Conservation (phyloP, 2,797 vertebrate species). For the Pipistrellus nathusii region DNA sequence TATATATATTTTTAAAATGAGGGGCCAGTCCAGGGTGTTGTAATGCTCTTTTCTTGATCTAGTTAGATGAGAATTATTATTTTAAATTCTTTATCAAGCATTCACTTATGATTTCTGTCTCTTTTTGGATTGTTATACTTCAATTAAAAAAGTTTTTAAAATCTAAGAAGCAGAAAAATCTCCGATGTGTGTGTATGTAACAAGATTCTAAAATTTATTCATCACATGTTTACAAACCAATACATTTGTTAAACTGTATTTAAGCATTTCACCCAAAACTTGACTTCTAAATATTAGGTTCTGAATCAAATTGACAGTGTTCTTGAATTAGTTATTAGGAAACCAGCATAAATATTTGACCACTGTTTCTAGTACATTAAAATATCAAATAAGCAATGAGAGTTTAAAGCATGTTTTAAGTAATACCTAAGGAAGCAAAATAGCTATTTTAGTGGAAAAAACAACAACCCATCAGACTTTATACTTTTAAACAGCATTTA, state of each 20-base stretch:
- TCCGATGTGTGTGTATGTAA: background rate
- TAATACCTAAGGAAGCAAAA: background rate
- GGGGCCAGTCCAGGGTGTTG: background rate
- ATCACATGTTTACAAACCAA: constrained; percentile 5
- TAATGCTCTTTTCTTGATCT: background rate
- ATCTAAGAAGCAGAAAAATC: background rate
- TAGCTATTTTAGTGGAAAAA: background rate
- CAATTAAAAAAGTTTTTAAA: background rate
- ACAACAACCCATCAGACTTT: background rate
- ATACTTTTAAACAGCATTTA: background rate
- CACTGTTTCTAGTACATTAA: background rate
- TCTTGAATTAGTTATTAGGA: background rate
- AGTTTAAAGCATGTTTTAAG: constrained; percentile 51
- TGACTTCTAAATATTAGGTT: constrained; percentile 6
- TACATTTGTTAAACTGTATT: background rate
- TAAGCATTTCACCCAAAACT: constrained; percentile 1
- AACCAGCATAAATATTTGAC: background rate
- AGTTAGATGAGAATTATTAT: background rate
- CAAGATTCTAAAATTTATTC: background rate
- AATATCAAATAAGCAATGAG: background rate
- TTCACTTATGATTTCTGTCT: background rate
- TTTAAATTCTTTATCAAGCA: constrained; percentile 1
- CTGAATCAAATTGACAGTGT: constrained; percentile 37
- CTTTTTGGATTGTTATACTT: background rate
- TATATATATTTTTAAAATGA: background rate